These are phyloP conservation scores for Condylura cristata DNA, from an alignment of 2,113 vertebrate species.

Conservation along the genomic window DNA sequence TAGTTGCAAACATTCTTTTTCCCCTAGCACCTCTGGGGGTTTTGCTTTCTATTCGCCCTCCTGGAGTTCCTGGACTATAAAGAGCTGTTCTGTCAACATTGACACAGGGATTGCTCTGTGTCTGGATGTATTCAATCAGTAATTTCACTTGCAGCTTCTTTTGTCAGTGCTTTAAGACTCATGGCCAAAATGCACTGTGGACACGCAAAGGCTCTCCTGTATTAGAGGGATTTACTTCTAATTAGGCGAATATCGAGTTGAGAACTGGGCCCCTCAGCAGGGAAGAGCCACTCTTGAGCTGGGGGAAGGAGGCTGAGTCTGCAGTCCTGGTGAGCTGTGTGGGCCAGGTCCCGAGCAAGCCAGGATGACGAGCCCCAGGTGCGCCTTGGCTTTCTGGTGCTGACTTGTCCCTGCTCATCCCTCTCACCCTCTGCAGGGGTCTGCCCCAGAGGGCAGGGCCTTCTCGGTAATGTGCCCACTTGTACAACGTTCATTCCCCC, in stretches of 20 bases:
- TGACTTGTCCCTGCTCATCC: not conserved
- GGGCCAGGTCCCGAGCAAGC: not conserved
- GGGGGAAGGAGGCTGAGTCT: not conserved
- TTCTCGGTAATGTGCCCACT: not conserved
- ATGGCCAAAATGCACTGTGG: not conserved
- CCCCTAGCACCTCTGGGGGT: not conserved
- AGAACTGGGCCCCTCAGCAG: not conserved
- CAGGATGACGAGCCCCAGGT: not conserved
- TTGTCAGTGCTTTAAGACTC: conserved; percentile 23
- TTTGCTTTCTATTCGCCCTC: not conserved
- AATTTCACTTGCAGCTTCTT: conserved; percentile 37
- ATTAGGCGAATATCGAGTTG: conserved; percentile 21
- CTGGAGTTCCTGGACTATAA: not conserved
- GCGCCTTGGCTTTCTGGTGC: not conserved
- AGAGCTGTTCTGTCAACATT: conserved; percentile 36
- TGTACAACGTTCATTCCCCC: not conserved
- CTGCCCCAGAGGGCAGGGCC: not conserved
- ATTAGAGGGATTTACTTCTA: conserved; percentile 32
- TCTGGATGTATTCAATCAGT: conserved; percentile 46
- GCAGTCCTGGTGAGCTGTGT: not conserved
- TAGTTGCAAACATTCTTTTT: not conserved
- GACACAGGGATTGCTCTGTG: conserved; percentile 43
- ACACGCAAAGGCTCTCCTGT: not conserved
- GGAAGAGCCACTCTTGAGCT: not conserved
- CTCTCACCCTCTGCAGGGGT: not conserved